phyloP scores from a whole-genome alignment of 2,888 invertebrate genomes.

The Rhodophaea formosa region DNA sequence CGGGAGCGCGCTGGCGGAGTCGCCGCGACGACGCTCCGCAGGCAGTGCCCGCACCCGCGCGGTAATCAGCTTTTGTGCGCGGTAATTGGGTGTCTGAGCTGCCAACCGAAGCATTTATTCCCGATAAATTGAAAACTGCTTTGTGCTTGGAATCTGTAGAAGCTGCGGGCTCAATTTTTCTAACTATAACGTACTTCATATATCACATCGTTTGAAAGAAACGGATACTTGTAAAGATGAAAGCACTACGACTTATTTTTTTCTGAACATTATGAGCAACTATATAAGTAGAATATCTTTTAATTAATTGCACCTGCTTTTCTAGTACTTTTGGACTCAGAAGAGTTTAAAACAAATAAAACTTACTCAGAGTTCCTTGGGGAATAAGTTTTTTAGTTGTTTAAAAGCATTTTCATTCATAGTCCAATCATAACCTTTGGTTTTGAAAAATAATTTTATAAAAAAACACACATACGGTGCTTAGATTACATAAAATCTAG shows the following conservation, averaged over 20 bases:
- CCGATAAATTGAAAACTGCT: conserved; percentile 79
- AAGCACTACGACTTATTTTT: background rate
- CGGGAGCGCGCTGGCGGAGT: conserved; percentile 44
- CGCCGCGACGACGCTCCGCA: conserved; percentile 35
- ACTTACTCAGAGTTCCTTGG: background rate
- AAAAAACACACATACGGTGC: too few species aligned
- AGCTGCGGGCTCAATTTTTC: conserved; percentile 60
- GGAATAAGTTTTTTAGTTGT: background rate
- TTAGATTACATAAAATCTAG: too few species aligned
- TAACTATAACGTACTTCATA: conserved; percentile 32
- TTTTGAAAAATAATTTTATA: too few species aligned
- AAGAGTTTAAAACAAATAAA: background rate
- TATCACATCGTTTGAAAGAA: background rate
- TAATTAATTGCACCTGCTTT: background rate
- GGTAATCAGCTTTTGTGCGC: conserved; percentile 80
- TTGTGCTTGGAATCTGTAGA: conserved; percentile 70
- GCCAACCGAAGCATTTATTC: conserved; percentile 79
- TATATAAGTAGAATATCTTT: background rate
- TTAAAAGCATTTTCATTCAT: background rate
- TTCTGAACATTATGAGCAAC: background rate
- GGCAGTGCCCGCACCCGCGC: conserved; percentile 57
- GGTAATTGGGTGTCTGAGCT: conserved; percentile 81
- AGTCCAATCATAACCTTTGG: too few species aligned
- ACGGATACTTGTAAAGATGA: background rate
- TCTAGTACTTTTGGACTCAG: background rate